Evolutionary conservation across 2,888 invertebrate genomes (phyloP).

Genomic region (Pterobdella sp.): DNA sequence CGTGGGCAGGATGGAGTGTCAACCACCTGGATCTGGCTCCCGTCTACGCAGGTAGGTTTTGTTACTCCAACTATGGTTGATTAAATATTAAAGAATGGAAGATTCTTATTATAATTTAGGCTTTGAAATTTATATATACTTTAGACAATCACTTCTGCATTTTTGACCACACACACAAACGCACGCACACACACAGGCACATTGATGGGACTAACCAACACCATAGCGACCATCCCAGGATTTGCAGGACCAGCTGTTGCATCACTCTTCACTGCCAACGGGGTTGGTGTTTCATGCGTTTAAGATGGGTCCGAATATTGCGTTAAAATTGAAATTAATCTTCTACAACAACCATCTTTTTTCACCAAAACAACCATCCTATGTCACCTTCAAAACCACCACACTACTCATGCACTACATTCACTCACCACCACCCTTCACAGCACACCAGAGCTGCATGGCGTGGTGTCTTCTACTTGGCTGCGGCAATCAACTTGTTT

Average conservation of each 20-base stretch:
- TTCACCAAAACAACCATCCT: background rate
- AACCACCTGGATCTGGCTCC: slow-evolving; percentile 48
- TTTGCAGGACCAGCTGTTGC: slow-evolving; percentile 47
- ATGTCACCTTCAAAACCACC: background rate
- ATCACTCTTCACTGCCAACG: slow-evolving; percentile 42
- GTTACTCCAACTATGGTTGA: too few relatives aligned
- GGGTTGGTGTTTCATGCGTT: slow-evolving; percentile 2
- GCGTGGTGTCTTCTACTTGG: slow-evolving; percentile 37
- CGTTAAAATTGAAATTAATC: background rate
- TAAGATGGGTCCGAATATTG: background rate
- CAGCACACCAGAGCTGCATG: slow-evolving; percentile 33
- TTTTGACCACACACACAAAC: slow-evolving; percentile 14
- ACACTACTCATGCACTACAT: too few relatives aligned
- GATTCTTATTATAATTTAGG: too few relatives aligned
- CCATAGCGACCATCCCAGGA: slow-evolving; percentile 66
- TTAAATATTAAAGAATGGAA: too few relatives aligned
- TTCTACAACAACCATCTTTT: background rate
- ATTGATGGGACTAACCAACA: slow-evolving; percentile 38
- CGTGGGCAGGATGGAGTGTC: slow-evolving; percentile 41
- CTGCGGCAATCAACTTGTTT: slow-evolving; percentile 34
- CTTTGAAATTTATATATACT: too few relatives aligned
- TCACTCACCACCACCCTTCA: background rate
- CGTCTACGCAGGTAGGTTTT: slow-evolving; percentile 41
- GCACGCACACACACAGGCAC: slow-evolving; percentile 34
- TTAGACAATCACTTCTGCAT: too few relatives aligned